Evolutionary conservation across 2,797 vertebrate species (phyloP), one percentile per base, ranked within the genome.

Genomic region (Halcyon smyrnensis): DNA sequence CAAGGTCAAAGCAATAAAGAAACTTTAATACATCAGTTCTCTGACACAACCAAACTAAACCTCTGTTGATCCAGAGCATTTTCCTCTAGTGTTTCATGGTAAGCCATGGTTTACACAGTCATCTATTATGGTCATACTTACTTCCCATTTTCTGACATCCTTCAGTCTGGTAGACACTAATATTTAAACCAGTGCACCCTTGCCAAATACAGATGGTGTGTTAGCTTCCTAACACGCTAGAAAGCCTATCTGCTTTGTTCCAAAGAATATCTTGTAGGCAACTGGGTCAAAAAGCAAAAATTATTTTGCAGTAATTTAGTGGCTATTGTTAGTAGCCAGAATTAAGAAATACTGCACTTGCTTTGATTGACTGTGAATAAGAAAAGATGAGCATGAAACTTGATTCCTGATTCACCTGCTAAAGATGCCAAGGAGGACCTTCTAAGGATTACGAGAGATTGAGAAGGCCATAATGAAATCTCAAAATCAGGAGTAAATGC

Each of bases 151-250:
- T 88, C 71, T 94, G 65, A 84, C 75, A 93, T 75, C 41, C 69
- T 78, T 37, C 87, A 78, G 71, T 85, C 92, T 96, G 87, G 75
- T 54, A 70, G 64, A 88, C 69, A 83, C 34, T 81, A 94, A 94
- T 95, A 92, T 84, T 92, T 85, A 91, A 81, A 86, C 13, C 79
- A 91, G 20, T 25, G 30, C n/a, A 90, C 25, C 39, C 46, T 36
- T 77, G 82, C 76, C 93, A 96, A 96, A 95, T 78, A 89, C 76
- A 96, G 89, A 73, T 86, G 75, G 62, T 84, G 36, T 43, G 51
- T 89, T 94, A 94, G 93, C 94, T 92, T 87, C 65, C 13, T 68
- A 92, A 68, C n/a, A 85, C 53, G 62, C 48, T 68, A 78, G 85
- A 96, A 92, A 57, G 48, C 64, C 0, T 78, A 77, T 57, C 54